Percentiles rank a stretch among this genome's conserved stretches.
Conservation (phyloP, 2,888 invertebrate genomes). For the Polyommatus icarus region DNA sequence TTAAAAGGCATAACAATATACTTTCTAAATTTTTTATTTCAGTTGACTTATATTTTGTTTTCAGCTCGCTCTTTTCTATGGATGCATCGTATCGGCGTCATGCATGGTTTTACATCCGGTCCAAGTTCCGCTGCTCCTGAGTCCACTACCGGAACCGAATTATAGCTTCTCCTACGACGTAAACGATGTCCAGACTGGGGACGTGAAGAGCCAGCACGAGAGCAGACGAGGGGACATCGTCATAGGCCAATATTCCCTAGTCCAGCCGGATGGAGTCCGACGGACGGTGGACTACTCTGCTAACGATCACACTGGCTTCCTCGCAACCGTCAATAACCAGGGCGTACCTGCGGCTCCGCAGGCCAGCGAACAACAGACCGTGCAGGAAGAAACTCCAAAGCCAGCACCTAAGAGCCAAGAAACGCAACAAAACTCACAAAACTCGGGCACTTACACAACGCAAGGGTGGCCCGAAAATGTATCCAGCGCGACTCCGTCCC, state of each 20-base stretch:
- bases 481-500: slow-evolving; percentile 47
- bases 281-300: slow-evolving; percentile 80
- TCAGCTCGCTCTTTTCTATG: slow-evolving; percentile 43
- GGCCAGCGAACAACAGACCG: slow-evolving; percentile 39
- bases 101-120: slow-evolving; percentile 63
- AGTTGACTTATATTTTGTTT: slow-evolving; percentile 24
- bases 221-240: slow-evolving; percentile 74
- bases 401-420: slow-evolving; percentile 43
- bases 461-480: slow-evolving; percentile 43
- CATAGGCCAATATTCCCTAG: slow-evolving; percentile 76
- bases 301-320: slow-evolving; percentile 76
- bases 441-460: slow-evolving; percentile 42
- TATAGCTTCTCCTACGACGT: slow-evolving; percentile 80
- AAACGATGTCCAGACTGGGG: slow-evolving; percentile 76
- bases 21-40: neutral
- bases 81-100: slow-evolving; percentile 58
- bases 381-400: slow-evolving; percentile 42
- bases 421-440: slow-evolving; percentile 39
- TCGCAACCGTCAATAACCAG: slow-evolving; percentile 75
- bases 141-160: slow-evolving; percentile 44
- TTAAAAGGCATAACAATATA: neutral
- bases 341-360: slow-evolving; percentile 37
- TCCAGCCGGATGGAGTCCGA: slow-evolving; percentile 77
- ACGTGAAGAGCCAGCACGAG: slow-evolving; percentile 78
- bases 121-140: slow-evolving; percentile 44